A percentile compares a stretch with the other conserved stretches of the same genome.
phyloP scores from a whole-genome alignment of 1,140 invertebrate genomes.

The Mizuhopecten yessoensis region DNA sequence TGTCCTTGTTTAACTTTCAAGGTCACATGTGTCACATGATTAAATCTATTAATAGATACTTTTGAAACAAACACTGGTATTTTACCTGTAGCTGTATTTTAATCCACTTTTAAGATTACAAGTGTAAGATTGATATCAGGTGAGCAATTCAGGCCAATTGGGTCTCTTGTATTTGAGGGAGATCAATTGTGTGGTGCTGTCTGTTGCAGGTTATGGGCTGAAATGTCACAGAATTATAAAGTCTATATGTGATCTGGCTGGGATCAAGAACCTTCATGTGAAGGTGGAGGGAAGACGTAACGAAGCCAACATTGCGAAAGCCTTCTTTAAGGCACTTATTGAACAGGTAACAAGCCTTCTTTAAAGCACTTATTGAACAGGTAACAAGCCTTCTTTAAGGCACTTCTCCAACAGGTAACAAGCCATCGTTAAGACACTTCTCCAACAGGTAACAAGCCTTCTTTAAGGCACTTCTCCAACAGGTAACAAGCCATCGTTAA shows the following conservation, averaged over 20 bases:
- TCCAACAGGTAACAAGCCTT: conserved; percentile 90
- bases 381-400: conserved; percentile 89
- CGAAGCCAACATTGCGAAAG: conserved; percentile 91
- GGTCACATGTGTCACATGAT: no score
- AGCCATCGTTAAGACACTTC: conserved; percentile 89
- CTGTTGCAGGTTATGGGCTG: conserved; percentile 93
- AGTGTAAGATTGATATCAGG: no score
- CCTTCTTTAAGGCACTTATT: conserved; percentile 96
- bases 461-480: no score
- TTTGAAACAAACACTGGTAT: no score
- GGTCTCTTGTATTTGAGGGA: no score
- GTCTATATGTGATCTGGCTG: conserved; percentile 94
- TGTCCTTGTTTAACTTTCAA: no score
- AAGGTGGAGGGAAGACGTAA: conserved; percentile 92
- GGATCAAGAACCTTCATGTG: conserved; percentile 95
- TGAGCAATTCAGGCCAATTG: no score
- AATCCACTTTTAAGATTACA: no score
- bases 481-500: no score
- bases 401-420: conserved; percentile 91
- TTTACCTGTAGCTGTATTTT: no score
- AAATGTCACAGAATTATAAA: conserved; percentile 93
- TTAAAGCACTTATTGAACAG: conserved; percentile 90
- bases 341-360: conserved; percentile 92
- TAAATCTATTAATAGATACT: no score
- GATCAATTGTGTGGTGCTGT: no score